Evolutionary conservation across 2,113 vertebrate genomes (phyloP), one percentile per base, ranked within the genome.

Genomic region (Zosterops hypoxanthus): DNA sequence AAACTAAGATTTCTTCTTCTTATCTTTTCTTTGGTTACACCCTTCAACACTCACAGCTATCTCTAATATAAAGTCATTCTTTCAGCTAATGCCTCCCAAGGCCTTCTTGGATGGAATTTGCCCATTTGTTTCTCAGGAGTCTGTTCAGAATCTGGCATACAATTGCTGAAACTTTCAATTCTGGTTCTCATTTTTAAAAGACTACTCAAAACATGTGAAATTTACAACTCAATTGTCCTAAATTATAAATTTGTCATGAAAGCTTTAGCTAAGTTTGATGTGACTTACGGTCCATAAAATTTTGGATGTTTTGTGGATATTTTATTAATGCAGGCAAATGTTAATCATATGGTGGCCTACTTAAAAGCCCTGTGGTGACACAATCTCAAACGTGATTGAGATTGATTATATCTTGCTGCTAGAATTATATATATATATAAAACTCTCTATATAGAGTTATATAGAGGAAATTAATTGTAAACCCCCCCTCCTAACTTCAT

Each of bases 321-420:
- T 92, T 94, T 82, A 82, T 94, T 94, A 88, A 92, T 80, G 47
- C 41, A 83, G 71, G 83, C 72, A 91, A 96, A 95, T 91, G 80
- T 88, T 91, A 96, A 92, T 75, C 91, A 78, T 94, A 88, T 92
- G 83, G 68, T 94, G 81, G 47, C 72, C 82, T 88, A 61, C 50
- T 91, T 88, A 88, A 95, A 81, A 73, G 56, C 59, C 76, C 80
- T 46, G 52, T 70, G 72, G 55, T 81, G 68, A 56, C 42, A 73
- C 50, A 42, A 42, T 63, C 64, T 89, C 60, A 95, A 46, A 84
- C 64, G 36, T 89, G 87, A 81, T 84, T 91, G 81, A 87, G 73
- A 86, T 96, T 91, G 84, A 94, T 96, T 91, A 25, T 84, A 84
- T 66, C 60, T 82, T 89, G 73, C 50, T 3, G 4, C 41, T 68